A percentile compares a stretch with the other conserved stretches of the same genome.
Conservation (phyloP, 2,797 vertebrate genomes). For the Leucoraja ocellata region DNA sequence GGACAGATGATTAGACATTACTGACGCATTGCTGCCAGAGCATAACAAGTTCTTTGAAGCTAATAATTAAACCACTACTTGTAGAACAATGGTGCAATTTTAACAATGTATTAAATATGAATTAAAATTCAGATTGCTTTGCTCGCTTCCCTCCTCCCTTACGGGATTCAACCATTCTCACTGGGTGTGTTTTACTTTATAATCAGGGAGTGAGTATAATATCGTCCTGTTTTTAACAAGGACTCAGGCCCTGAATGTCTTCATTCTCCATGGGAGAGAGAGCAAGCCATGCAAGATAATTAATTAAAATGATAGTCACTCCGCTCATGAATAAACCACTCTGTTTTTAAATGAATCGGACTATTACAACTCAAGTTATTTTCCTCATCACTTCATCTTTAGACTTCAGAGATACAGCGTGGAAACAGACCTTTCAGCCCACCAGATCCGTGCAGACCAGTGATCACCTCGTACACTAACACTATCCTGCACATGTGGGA, state of each 20-base stretch:
- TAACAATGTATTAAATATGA: constrained; percentile 66
- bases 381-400: constrained; percentile 13
- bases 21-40: constrained; percentile 59
- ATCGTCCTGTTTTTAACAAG: not conserved
- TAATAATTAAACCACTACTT: constrained; percentile 82
- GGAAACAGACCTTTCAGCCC: too few species aligned
- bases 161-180: not conserved
- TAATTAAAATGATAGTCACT: constrained; percentile 22
- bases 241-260: too few species aligned
- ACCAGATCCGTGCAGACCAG: too few species aligned
- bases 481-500: too few species aligned
- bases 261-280: not conserved
- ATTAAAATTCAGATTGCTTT: constrained; percentile 73
- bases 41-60: constrained; percentile 62
- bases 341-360: not conserved
- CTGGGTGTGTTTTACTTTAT: not conserved
- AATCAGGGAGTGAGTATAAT: not conserved
- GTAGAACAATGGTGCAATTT: constrained; percentile 59
- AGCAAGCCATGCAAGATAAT: constrained; percentile 25
- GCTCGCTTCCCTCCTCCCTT: constrained; percentile 64
- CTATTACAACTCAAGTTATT: constrained; percentile 19
- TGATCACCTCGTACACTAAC: too few species aligned
- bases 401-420: too few species aligned
- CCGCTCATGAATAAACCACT: constrained; percentile 9
- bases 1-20: constrained; percentile 73